Evolutionary conservation across 1,140 invertebrate species (phyloP).

Genomic region (Bombus turneri): DNA sequence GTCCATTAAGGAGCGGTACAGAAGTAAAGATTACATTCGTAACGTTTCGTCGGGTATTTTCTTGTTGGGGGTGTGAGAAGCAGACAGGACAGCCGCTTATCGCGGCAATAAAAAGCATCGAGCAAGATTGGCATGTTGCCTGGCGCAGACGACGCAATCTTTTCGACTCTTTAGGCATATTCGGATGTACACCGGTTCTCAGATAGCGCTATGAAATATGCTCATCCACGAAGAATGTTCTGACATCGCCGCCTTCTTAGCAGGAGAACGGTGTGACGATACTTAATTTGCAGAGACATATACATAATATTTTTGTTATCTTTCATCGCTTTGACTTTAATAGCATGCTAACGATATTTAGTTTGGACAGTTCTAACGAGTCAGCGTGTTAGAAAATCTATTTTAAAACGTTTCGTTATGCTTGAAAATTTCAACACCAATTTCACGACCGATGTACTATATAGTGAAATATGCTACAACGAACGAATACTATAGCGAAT

Average conservation of each 20-base stretch:
- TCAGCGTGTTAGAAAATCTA: background rate
- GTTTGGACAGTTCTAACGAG: background rate
- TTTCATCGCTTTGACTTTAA: background rate
- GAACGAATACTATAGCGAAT: background rate
- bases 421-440: background rate
- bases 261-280: background rate
- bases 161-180: slow-evolving; percentile 57
- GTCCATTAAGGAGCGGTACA: slow-evolving; percentile 64
- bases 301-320: background rate
- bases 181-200: slow-evolving; percentile 55
- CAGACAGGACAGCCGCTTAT: slow-evolving; percentile 69
- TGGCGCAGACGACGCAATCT: slow-evolving; percentile 61
- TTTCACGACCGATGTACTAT: background rate
- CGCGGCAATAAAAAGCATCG: slow-evolving; percentile 78
- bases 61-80: slow-evolving; percentile 47
- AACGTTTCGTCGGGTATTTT: slow-evolving; percentile 64
- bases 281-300: background rate
- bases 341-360: background rate
- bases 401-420: background rate
- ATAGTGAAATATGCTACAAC: background rate
- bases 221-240: slow-evolving; percentile 71
- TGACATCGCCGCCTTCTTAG: slow-evolving; percentile 28
- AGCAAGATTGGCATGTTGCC: slow-evolving; percentile 76
- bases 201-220: slow-evolving; percentile 77
- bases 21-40: slow-evolving; percentile 76